phyloP scores from a whole-genome alignment of 2,113 vertebrate genomes.

The Acrocephalus kingi region DNA sequence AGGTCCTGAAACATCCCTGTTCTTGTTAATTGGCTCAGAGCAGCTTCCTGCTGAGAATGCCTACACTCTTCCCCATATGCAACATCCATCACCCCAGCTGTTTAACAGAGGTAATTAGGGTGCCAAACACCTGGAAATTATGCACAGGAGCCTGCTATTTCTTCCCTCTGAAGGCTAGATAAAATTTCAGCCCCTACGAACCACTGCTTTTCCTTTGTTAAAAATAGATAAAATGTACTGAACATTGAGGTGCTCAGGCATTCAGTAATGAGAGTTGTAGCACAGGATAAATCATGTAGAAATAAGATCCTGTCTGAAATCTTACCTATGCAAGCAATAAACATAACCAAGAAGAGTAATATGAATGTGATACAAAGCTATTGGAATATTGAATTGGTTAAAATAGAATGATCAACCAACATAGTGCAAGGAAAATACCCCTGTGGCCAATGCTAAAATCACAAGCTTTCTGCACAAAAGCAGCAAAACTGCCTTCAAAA shows the following conservation, averaged over 20 bases:
- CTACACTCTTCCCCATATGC: not conserved
- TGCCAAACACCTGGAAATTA: not conserved
- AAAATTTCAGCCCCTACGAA: rapidly evolving
- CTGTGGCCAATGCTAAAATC: not conserved
- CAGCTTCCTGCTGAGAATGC: not conserved
- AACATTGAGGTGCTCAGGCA: not conserved
- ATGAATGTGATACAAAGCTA: not conserved
- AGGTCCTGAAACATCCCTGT: not conserved
- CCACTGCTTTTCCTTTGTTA: not conserved
- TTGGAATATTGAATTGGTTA: not conserved
- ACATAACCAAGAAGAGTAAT: not conserved
- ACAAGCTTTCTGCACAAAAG: not conserved
- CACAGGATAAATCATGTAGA: not conserved
- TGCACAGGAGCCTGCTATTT: not conserved
- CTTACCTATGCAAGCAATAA: not conserved
- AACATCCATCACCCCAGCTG: not conserved
- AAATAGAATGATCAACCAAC: not conserved
- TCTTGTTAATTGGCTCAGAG: not conserved
- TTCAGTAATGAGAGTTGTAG: not conserved
- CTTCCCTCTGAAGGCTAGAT: not conserved
- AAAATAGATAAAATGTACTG: not conserved
- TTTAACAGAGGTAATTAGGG: not conserved
- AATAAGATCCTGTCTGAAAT: not conserved
- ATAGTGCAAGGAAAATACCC: not conserved
- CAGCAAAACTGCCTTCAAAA: not conserved